phyloP scores from a whole-genome alignment of 2,113 vertebrate species.

The Pao palembangensis region DNA sequence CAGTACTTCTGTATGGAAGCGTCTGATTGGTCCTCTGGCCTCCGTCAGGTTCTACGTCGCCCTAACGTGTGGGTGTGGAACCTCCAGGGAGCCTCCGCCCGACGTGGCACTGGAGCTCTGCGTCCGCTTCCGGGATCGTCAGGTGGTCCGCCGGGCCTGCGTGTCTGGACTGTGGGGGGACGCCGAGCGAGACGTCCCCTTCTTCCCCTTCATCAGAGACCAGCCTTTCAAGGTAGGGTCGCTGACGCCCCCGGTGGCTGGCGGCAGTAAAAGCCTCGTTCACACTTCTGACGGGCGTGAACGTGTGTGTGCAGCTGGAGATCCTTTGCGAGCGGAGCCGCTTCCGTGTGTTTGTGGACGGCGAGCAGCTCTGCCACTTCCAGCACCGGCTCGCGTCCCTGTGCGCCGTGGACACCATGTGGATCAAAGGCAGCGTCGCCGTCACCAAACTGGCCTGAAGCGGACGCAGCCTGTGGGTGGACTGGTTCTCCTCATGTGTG shows the following conservation, averaged over 20 bases:
- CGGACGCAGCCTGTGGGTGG: not conserved
- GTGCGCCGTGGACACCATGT: conserved; percentile 84
- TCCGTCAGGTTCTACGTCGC: conserved; percentile 86
- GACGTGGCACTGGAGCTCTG: conserved; percentile 89
- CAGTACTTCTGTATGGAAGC: not conserved
- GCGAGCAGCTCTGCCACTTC: conserved; percentile 93
- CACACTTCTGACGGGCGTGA: not conserved
- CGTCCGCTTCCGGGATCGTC: conserved; percentile 83
- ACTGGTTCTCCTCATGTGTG: no score
- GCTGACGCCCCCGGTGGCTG: not conserved
- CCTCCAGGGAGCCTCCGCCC: conserved; percentile 73
- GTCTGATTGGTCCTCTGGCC: not conserved
- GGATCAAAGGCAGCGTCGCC: conserved; percentile 86
- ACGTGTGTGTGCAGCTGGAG: conserved; percentile 79
- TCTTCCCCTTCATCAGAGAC: conserved; percentile 70
- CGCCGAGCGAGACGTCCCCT: conserved; percentile 62
- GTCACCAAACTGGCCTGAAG: conserved; percentile 88
- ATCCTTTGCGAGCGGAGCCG: conserved; percentile 85
- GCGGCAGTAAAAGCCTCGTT: no score
- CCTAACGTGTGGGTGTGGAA: conserved; percentile 84
- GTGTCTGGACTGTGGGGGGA: conserved; percentile 84
- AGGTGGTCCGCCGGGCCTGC: conserved; percentile 86
- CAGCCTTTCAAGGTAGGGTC: conserved; percentile 87
- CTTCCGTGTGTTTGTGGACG: conserved; percentile 89
- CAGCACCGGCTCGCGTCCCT: conserved; percentile 83